phyloP scores from a whole-genome alignment of 2,797 vertebrate species.

The Myoxocephalus aenaeus region DNA sequence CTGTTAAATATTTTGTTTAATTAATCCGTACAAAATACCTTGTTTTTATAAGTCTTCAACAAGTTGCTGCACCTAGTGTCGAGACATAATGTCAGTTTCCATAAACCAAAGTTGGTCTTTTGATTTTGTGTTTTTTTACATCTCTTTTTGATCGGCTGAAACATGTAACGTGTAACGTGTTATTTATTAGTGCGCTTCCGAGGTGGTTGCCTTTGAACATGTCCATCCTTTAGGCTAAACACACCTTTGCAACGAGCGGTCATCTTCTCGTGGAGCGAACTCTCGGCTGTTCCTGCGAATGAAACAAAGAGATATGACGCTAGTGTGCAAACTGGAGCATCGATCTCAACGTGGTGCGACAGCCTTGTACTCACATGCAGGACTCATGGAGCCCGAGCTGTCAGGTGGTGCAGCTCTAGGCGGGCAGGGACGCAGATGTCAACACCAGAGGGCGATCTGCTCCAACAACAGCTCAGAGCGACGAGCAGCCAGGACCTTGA shows the following conservation, averaged over 20 bases:
- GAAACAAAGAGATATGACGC: background rate
- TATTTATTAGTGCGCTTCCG: background rate
- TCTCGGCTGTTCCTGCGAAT: background rate
- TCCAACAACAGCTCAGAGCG: slow-evolving; percentile 26
- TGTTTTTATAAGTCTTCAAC: background rate
- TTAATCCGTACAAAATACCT: background rate
- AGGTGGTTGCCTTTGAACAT: background rate
- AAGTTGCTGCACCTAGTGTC: background rate
- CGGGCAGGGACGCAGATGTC: slow-evolving; percentile 18
- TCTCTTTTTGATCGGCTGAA: background rate
- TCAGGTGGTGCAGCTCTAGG: background rate
- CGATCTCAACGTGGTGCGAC: background rate
- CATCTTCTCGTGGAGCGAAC: background rate
- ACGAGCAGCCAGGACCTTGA: background rate
- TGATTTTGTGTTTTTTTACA: background rate
- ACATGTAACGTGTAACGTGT: background rate
- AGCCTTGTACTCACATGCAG: background rate
- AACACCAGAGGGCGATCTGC: slow-evolving; percentile 77
- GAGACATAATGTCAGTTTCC: background rate
- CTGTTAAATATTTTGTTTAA: background rate
- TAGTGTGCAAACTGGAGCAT: background rate
- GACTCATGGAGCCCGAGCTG: background rate
- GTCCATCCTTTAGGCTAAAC: too few species aligned
- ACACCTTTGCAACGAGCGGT: too few species aligned
- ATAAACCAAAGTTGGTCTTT: background rate